Evolutionary conservation across 2,113 vertebrate species (phyloP).

Genomic region (Actenoides hombroni): DNA sequence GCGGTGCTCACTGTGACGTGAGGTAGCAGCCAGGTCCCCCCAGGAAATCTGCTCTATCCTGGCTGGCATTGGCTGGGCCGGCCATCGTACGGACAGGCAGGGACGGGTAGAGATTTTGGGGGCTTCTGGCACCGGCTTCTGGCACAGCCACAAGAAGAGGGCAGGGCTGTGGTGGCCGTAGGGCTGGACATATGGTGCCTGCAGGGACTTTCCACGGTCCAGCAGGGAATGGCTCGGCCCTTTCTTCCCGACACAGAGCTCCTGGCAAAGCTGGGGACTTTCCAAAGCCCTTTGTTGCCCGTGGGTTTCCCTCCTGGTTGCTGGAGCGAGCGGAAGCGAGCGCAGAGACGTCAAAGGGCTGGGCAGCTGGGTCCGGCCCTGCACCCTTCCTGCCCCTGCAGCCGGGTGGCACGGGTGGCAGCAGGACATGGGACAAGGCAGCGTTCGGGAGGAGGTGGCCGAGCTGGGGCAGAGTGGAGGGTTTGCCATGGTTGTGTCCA

Average conservation of each 20-base stretch:
- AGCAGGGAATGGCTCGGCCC: not conserved
- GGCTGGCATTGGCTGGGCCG: rapidly evolving
- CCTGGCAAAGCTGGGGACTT: constrained; percentile 1
- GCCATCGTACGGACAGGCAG: not conserved
- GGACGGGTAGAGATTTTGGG: rapidly evolving
- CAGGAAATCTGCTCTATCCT: not conserved
- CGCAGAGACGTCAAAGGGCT: not conserved
- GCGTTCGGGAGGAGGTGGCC: not conserved
- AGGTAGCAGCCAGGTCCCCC: not conserved
- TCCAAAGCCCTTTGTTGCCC: not conserved
- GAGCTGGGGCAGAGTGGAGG: rapidly evolving
- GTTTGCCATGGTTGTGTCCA: not conserved
- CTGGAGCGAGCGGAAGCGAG: not conserved
- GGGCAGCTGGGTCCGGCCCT: not conserved
- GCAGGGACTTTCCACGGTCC: rapidly evolving
- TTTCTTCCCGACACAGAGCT: not conserved
- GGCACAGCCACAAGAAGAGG: not conserved
- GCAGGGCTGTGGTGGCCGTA: not conserved
- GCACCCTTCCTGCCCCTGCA: not conserved
- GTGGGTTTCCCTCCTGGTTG: not conserved
- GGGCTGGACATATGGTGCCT: not conserved
- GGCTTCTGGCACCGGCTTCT: not conserved
- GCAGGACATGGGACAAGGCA: not conserved
- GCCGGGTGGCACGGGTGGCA: not conserved
- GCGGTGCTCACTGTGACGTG: rapidly evolving